These are phyloP conservation scores for Panorpa germanica DNA, from an alignment of 2,888 invertebrate genomes.

Conservation along the genomic window DNA sequence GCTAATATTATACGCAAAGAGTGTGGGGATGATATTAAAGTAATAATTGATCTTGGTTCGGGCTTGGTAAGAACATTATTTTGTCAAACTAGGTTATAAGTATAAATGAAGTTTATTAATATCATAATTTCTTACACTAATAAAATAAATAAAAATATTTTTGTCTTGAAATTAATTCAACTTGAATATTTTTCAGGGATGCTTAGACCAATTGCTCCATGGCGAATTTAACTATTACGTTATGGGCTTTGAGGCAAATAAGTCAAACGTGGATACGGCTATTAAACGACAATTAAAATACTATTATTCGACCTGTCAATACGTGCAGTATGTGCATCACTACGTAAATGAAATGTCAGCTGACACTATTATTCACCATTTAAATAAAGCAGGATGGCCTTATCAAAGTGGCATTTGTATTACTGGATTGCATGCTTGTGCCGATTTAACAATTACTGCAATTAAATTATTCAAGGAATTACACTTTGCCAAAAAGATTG, in stretches of 20 bases:
- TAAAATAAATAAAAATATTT: slow-evolving; percentile 3
- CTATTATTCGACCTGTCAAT: slow-evolving; percentile 27
- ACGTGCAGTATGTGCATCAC: slow-evolving; percentile 37
- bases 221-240: slow-evolving; percentile 36
- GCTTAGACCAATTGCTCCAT: slow-evolving; percentile 46
- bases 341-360: slow-evolving; percentile 32
- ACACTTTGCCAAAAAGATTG: slow-evolving; percentile 30
- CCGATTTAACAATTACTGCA: slow-evolving; percentile 49
- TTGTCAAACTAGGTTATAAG: too few relatives aligned
- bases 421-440: slow-evolving; percentile 59
- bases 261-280: slow-evolving; percentile 33
- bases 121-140: slow-evolving; percentile 4
- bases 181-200: slow-evolving; percentile 34
- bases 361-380: slow-evolving; percentile 22
- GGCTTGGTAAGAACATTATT: slow-evolving; percentile 38
- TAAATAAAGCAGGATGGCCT: slow-evolving; percentile 24
- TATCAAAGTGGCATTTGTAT: slow-evolving; percentile 18
- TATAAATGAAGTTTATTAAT: slow-evolving; percentile 2
- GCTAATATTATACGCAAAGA: slow-evolving; percentile 31
- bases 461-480: slow-evolving; percentile 43
- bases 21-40: slow-evolving; percentile 28
- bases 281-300: slow-evolving; percentile 32
- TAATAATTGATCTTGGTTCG: slow-evolving; percentile 52
- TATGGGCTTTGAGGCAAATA: slow-evolving; percentile 46
- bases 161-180: slow-evolving; percentile 2